Base-by-base conservation (phyloP, 2,113 vertebrate species). In the Ariopsis seemanni region DNA sequence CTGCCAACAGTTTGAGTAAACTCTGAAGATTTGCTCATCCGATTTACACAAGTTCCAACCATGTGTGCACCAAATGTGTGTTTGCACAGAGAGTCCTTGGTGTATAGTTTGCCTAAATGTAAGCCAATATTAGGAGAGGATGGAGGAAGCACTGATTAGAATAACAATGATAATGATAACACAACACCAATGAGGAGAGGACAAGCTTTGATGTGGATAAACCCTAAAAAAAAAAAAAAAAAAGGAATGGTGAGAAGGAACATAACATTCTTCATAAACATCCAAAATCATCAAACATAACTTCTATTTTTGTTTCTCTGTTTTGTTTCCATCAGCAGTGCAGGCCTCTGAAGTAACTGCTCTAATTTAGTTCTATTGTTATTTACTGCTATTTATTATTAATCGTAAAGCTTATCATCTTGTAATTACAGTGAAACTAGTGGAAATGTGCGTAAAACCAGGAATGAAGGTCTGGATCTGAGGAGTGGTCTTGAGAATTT, bases 41-140 rank as follows among this genome's bases (percentile, higher is more conserved):
- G 25, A 81, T 83, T 85, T 72, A 78, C 80, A 69, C 60, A n/a
- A 74, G 58, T 25, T 85, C 74, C n/a, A 60, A 71, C 74, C 86
- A 89, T 86, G 69, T 87, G 85, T 79, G 74, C 63, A 79, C 83
- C 88, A 89, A 86, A 87, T 87, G 85, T 81, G 65, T 53, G 14
- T 62, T 78, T 84, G 87, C 82, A 55, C 55, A 83, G n/a, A 34
- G 9, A 82, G 57, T 82, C 79, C 79, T 48, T 25, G 8, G 57
- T 22, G 57, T 82, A 22, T 48, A 20, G 18, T 42, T 82, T 0
- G 25, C 34, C 20, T 60, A 60, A 81, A 86, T 25, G 42, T 77
- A 22, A 15, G 48, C 48, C 75, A 65, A 75, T 77, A 22, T 83
- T 87, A 65, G 27, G 27, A 81, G 48, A 81, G 85, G 34, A 30